Evolutionary conservation across 2,113 vertebrate genomes (phyloP), one percentile per base, ranked within the genome.

Genomic region (Pogona vitticeps): DNA sequence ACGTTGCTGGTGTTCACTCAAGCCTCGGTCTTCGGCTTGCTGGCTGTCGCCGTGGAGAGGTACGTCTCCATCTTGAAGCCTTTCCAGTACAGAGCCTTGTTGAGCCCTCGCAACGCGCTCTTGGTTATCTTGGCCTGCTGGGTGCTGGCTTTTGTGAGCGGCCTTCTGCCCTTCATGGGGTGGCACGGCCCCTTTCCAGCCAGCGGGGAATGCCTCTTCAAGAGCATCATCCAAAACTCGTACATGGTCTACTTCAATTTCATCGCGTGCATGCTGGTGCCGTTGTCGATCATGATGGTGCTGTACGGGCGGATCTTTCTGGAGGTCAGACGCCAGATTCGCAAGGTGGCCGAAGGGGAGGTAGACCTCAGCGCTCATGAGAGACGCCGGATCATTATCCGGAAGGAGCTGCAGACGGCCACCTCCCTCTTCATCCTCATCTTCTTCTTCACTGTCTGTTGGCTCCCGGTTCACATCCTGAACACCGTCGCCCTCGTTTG

Each of bases 231-330:
- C 23, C 76, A 79, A 0, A 58, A 87, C 31, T 33, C 73, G 3
- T 94, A 92, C 90, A 89, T 93, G 92, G 92, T 94, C 12, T 94
- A 92, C 46, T 88, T 91, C 77, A 90, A 90, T 10, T 94, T 94
- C 72, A 82, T 94, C 52, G 61, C 75, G 20, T 94, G 91, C 70
- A 90, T 91, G 59, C 17, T 94, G 18, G 80, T 61, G 7, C 91
- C 93, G 0, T 72, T 93, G 59, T 2, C 56, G 2, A 23, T 75
- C 36, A 93, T 93, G 93, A 83, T 93, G 65, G 65, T 87, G 20
- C 83, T 93, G 46, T 94, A 94, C 2, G 86, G 86, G 3, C 88
- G 86, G 63, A 93, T 94, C 70, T 94, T 94, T 67, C 61, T 85
- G 23, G 91, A 91, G 67, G 86, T 89, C 28, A 80, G 73, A 3